Evolutionary conservation across 2,797 vertebrate genomes (phyloP), one percentile per base, ranked within the genome.

Genomic region (Threskiornis aethiopicus): DNA sequence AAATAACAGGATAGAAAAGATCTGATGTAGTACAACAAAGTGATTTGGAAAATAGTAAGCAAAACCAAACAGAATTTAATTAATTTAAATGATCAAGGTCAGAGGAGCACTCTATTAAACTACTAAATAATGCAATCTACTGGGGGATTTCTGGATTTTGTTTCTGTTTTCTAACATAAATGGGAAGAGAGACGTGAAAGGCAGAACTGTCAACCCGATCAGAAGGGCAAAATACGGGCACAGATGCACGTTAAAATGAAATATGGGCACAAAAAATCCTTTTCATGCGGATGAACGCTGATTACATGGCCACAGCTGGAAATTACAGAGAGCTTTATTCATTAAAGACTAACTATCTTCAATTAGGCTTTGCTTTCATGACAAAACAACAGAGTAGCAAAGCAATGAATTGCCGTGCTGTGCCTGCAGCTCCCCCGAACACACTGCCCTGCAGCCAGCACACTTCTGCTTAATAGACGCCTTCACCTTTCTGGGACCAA

Each of bases 231-330:
- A 79, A 81, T 84, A 91, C 8, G 28, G 91, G 57, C 91, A 96
- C 94, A 96, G 96, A 97, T 96, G 86, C 72, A 81, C 72, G 93
- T 93, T 87, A 93, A 87, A 94, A 96, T 97, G 94, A 97, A 96
- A 92, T 67, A 80, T 52, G 66, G 78, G 80, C 29, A 62, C 78
- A 84, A 92, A 92, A 93, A 85, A 92, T 71, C 66, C 42, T 94
- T 94, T 96, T 93, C 62, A 88, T 87, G 86, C 31, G 1, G 39
- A 78, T 85, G 90, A 95, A 46, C 3, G 15, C 71, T 69, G 91
- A 96, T 97, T 97, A 97, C 91, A 97, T 41, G 92, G 94, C 83
- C 90, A 84, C 95, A 98, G 96, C 88, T 97, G 92, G 96, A 97
- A 94, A 82, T 92, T 93, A 93, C 31, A 73, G 92, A 88, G 17